A percentile compares a stretch with the other conserved stretches of the same genome.
Evolutionary conservation across 2,888 invertebrate species (phyloP).

Genomic region (Stratiomys singularior): DNA sequence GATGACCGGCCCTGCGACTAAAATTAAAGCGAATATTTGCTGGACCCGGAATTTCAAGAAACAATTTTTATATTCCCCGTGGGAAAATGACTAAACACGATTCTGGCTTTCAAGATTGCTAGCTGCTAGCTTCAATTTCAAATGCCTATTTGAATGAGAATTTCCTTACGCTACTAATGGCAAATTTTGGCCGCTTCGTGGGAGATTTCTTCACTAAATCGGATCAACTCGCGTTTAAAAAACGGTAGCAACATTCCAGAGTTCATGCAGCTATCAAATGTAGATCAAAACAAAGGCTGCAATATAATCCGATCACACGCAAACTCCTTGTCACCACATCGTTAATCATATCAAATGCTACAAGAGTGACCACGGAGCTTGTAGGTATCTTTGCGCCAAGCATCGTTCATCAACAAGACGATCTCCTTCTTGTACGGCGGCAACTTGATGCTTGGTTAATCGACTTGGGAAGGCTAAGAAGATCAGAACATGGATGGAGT

Average conservation of each 20-base stretch:
- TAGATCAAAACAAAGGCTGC: slow-evolving; percentile 30
- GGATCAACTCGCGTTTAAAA: slow-evolving; percentile 8
- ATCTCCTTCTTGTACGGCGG: background rate
- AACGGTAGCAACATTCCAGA: slow-evolving; percentile 41
- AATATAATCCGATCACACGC: slow-evolving; percentile 51
- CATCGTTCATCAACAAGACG: background rate
- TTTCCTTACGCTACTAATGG: too few relatives aligned
- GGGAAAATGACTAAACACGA: too few relatives aligned
- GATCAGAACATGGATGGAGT: slow-evolving; percentile 48
- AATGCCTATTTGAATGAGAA: too few relatives aligned
- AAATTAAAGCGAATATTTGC: too few relatives aligned
- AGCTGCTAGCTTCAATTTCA: too few relatives aligned
- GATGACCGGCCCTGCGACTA: too few relatives aligned
- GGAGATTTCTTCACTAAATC: slow-evolving; percentile 8
- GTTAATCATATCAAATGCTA: slow-evolving; percentile 49
- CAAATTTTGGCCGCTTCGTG: slow-evolving; percentile 3
- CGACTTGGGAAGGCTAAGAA: slow-evolving; percentile 43
- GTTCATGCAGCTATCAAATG: slow-evolving; percentile 39
- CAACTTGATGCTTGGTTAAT: slow-evolving; percentile 20
- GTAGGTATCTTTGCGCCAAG: background rate
- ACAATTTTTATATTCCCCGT: too few relatives aligned
- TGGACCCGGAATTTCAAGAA: too few relatives aligned
- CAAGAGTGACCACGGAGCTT: slow-evolving; percentile 19
- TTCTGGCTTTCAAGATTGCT: too few relatives aligned
- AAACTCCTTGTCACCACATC: slow-evolving; percentile 52